Evolutionary conservation across 2,888 invertebrate species (phyloP).

Genomic region (Perizoma affinitatum): DNA sequence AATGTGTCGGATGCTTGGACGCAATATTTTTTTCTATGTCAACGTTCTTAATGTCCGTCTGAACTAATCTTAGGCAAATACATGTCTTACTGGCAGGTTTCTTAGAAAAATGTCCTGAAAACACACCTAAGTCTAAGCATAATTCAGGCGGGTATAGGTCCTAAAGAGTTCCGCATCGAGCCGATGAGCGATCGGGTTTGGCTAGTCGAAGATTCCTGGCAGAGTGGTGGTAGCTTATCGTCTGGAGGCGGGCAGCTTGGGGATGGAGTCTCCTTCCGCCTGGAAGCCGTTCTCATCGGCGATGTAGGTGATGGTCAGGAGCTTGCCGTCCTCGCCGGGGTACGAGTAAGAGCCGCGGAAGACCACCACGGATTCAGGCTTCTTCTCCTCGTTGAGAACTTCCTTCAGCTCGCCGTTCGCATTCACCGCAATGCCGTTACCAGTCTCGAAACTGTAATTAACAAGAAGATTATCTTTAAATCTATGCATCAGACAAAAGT

Average conservation of each 20-base stretch:
- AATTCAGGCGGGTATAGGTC: too few species aligned
- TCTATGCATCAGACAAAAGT: neutral
- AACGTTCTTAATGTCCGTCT: conserved; percentile 8
- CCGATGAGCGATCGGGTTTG: too few species aligned
- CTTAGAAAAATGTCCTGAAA: too few species aligned
- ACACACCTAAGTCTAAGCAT: neutral
- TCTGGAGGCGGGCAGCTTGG: conserved; percentile 69
- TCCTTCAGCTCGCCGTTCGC: conserved; percentile 78
- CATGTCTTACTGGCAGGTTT: too few species aligned
- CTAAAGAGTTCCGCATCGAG: too few species aligned
- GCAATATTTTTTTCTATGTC: conserved; percentile 12
- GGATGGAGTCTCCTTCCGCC: conserved; percentile 85
- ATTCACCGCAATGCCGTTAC: conserved; percentile 77
- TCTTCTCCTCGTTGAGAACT: conserved; percentile 82
- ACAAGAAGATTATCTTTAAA: neutral
- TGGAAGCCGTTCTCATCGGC: conserved; percentile 87
- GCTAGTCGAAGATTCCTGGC: neutral
- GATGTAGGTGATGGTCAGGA: conserved; percentile 77
- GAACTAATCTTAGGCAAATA: too few species aligned
- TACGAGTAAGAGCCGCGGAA: conserved; percentile 85
- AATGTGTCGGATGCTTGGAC: too few species aligned
- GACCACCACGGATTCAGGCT: conserved; percentile 80
- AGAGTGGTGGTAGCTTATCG: conserved; percentile 43
- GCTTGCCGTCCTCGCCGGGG: conserved; percentile 81
- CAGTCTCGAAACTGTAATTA: conserved; percentile 76